phyloP scores from a whole-genome alignment of 2,113 vertebrate species.

The Polyodon spathula region DNA sequence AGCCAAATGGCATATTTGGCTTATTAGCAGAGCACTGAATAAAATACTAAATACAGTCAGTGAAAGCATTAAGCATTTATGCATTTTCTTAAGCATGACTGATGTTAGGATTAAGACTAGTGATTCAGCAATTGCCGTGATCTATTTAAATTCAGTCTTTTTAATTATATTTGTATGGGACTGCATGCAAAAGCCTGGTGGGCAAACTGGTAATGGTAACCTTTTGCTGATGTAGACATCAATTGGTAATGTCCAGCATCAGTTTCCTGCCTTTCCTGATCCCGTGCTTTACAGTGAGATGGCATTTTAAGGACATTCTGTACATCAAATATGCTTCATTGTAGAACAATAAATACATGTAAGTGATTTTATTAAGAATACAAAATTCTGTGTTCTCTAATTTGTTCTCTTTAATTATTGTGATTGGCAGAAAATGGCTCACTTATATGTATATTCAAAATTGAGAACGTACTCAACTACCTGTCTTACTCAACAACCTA shows the following conservation, averaged over 20 bases:
- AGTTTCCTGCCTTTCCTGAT: slow-evolving; percentile 12
- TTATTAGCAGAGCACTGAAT: neutral
- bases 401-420: no score
- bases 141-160: slow-evolving; percentile 18
- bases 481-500: no score
- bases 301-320: neutral
- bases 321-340: neutral
- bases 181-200: slow-evolving; percentile 37
- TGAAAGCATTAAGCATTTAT: neutral
- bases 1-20: no score
- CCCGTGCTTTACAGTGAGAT: slow-evolving; percentile 1
- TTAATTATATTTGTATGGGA: slow-evolving; percentile 24
- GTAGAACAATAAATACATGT: no score
- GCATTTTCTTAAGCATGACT: neutral
- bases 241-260: slow-evolving; percentile 47
- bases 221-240: slow-evolving; percentile 53
- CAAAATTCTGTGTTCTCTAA: no score
- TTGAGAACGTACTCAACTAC: no score
- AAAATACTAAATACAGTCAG: neutral
- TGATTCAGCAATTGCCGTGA: slow-evolving; percentile 19
- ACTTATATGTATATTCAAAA: no score
- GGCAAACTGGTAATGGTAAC: slow-evolving; percentile 47
- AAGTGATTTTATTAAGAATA: no score
- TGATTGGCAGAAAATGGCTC: no score
- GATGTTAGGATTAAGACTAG: neutral